Conservation (phyloP, 2,797 vertebrate species). For the Iguana delicatissima region DNA sequence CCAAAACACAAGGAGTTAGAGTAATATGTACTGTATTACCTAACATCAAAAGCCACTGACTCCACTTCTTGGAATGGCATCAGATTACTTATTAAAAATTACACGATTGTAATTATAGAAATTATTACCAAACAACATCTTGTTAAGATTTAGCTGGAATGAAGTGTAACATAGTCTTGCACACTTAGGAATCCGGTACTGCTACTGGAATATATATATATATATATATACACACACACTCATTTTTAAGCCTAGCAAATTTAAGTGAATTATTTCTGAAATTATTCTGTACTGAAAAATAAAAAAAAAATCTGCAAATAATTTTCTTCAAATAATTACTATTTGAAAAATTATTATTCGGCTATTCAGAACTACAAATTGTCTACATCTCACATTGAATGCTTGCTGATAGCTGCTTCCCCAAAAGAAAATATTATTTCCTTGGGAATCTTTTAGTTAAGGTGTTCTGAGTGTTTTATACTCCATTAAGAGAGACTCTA, state of each 20-base stretch:
- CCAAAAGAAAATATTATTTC: not conserved
- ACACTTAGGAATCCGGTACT: not conserved
- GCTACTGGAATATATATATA: not conserved
- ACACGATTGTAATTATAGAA: slow-evolving; percentile 51
- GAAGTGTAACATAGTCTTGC: slow-evolving; percentile 1
- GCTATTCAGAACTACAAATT: no score
- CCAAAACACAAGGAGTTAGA: slow-evolving; percentile 17
- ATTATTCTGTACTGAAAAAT: not conserved
- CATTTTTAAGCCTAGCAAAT: not conserved
- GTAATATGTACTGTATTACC: not conserved
- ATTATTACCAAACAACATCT: slow-evolving; percentile 48
- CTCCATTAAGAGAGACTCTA: no score
- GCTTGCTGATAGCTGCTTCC: no score
- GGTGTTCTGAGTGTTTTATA: not conserved
- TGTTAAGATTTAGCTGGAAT: not conserved
- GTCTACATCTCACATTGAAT: no score
- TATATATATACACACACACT: no score
- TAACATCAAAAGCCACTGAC: slow-evolving; percentile 34
- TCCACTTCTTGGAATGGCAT: slow-evolving; percentile 38
- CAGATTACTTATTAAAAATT: slow-evolving; percentile 52
- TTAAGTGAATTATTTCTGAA: not conserved
- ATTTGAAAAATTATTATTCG: no score
- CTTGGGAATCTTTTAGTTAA: not conserved
- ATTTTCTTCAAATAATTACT: not conserved
- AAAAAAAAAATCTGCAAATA: slow-evolving; percentile 5